Conservation (phyloP, 2,113 vertebrate genomes). For the human (Homo sapiens) region GRCh38 chr6:66226501-66227000, state of each 20-base stretch:
- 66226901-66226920: not conserved
- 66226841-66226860: not conserved
- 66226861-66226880: not conserved
- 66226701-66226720: not conserved
- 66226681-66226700: not conserved
- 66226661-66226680: not conserved
- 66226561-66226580: not conserved
- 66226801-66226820: not conserved
- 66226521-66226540: not conserved
- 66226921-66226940: not conserved
- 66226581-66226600: not conserved
- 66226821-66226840: not conserved
- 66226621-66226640: not conserved
- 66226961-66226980: not conserved
- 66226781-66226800: not conserved
- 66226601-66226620: not conserved
- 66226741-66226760: not conserved
- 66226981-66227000: not conserved
- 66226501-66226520: not conserved
- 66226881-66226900: not conserved
- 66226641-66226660: not conserved
- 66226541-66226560: not conserved
- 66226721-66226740: not conserved
- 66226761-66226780: not conserved
- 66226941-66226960: not conserved